Evolutionary conservation across 2,888 invertebrate species (phyloP).

Genomic region (Hoplodrina blanda): DNA sequence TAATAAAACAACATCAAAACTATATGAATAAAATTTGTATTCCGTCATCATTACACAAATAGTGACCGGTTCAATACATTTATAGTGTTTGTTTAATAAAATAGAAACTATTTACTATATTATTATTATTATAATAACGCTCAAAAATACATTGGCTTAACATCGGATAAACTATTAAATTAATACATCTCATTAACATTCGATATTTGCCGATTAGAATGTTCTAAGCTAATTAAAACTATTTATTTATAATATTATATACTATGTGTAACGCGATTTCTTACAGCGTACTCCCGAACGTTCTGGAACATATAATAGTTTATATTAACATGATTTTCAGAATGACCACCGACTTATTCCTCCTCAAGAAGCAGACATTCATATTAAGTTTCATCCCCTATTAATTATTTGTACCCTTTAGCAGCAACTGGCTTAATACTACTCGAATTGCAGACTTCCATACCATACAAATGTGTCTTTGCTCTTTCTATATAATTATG

Average conservation of each 20-base stretch:
- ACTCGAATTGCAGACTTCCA: too few species aligned
- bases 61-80: constrained; percentile 81
- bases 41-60: constrained; percentile 77
- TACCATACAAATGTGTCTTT: too few species aligned
- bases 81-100: constrained; percentile 87
- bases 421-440: too few species aligned
- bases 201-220: constrained; percentile 64
- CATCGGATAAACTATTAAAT: constrained; percentile 79
- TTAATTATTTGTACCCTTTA: too few species aligned
- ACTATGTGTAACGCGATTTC: constrained; percentile 61
- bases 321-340: not conserved
- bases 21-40: constrained; percentile 90
- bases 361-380: not conserved
- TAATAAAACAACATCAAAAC: constrained; percentile 80
- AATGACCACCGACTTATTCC: not conserved
- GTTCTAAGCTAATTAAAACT: constrained; percentile 64
- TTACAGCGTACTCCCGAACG: constrained; percentile 58
- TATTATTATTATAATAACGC: constrained; percentile 83
- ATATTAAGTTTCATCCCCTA: too few species aligned
- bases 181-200: constrained; percentile 64
- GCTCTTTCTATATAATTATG: too few species aligned
- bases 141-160: constrained; percentile 88
- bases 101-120: constrained; percentile 86
- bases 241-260: constrained; percentile 62
- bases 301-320: constrained; percentile 55